Evolutionary conservation across 1,140 invertebrate species (phyloP).

Genomic region (Saccostrea glomerata): DNA sequence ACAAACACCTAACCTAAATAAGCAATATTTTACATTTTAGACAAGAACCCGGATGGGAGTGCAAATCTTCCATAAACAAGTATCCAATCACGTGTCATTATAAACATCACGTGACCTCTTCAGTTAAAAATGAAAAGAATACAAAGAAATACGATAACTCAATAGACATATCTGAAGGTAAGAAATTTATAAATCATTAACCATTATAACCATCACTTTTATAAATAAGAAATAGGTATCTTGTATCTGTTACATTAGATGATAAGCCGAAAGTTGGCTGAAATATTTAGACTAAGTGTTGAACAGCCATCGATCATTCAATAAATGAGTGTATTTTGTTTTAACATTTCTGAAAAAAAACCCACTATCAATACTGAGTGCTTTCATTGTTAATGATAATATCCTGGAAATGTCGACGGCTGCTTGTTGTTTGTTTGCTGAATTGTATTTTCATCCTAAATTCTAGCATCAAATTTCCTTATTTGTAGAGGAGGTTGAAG

Average conservation of each 20-base stretch:
- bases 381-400: too few relatives aligned
- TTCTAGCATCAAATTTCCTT: background rate
- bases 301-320: background rate
- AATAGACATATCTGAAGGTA: background rate
- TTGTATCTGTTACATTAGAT: background rate
- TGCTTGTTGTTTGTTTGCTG: too few relatives aligned
- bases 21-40: background rate
- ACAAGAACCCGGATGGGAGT: slow-evolving; percentile 20
- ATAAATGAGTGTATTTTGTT: too few relatives aligned
- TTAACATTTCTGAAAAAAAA: background rate
- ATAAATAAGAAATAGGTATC: too few relatives aligned
- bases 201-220: too few relatives aligned
- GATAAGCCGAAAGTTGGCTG: too few relatives aligned
- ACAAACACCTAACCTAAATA: too few relatives aligned
- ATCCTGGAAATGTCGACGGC: too few relatives aligned
- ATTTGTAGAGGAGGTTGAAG: slow-evolving; percentile 13
- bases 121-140: background rate
- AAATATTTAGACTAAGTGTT: too few relatives aligned
- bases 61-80: background rate
- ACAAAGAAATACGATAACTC: background rate
- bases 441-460: too few relatives aligned
- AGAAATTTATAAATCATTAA: background rate
- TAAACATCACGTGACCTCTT: background rate
- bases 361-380: too few relatives aligned
- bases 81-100: slow-evolving; percentile 16